Evolutionary conservation across 2,888 invertebrate species (phyloP).

Genomic region (Diarsia brunnea): DNA sequence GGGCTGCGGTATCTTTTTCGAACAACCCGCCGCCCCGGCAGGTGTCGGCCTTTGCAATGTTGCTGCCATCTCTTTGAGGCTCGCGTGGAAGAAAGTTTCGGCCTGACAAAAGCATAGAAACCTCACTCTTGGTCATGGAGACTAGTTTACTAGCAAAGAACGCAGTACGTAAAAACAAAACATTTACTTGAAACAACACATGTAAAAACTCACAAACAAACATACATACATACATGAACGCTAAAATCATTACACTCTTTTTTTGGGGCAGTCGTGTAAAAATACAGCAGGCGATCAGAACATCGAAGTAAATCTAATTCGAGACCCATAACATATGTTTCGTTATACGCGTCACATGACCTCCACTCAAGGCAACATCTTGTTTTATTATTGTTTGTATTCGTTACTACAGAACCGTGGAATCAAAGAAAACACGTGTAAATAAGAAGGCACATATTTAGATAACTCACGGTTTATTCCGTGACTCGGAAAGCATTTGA

Average conservation of each 20-base stretch:
- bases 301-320: conserved; percentile 29
- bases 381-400: conserved; percentile 50
- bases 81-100: too few species aligned
- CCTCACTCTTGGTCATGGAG: neutral
- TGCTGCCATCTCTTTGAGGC: too few species aligned
- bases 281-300: conserved; percentile 20
- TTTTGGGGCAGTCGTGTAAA: too few species aligned
- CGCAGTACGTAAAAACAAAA: neutral
- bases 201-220: conserved; percentile 10
- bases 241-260: too few species aligned
- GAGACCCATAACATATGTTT: conserved; percentile 41
- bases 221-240: too few species aligned
- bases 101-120: neutral
- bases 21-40: too few species aligned
- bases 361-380: conserved; percentile 51
- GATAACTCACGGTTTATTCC: neutral
- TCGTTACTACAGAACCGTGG: neutral
- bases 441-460: neutral
- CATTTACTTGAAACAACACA: conserved; percentile 22
- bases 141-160: neutral
- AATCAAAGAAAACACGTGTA: neutral
- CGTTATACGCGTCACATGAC: conserved; percentile 51
- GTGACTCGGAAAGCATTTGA: too few species aligned
- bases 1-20: too few species aligned
- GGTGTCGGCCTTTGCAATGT: too few species aligned